Base-by-base conservation (phyloP, 2,888 invertebrate species). In the Dicyrtomina minuta region DNA sequence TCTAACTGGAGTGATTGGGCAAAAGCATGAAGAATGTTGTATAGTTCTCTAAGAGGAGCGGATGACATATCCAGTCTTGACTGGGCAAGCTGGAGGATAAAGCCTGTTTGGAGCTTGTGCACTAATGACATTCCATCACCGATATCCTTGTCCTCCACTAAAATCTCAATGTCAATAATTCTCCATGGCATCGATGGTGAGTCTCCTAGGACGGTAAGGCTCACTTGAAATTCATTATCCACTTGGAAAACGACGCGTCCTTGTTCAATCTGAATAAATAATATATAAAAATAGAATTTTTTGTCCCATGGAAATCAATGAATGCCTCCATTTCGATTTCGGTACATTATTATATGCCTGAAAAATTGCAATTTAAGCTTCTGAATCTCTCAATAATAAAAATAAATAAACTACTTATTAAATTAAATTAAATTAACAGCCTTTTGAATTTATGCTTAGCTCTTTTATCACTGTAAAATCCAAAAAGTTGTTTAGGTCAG, bases 91-190 rank as follows among this genome's bases (percentile, higher is more conserved):
- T 96, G 93, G 79, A 97, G 96, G 66, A 99, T 89, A 83, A 93
- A 96, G 80, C 93, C 89, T 22, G 93, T 88, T 85, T 97, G 98
- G 10, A 96, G 85, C 4, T 91, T 89, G 84, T 99, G 99, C 2
- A 98, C 97, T 68, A 99, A 84, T 0, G 93, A 88, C 83, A 95
- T 95, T 15, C 98, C 98, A 86, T 96, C 96, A 80, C 96, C 96
- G 66, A 96, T 96, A 84, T 98, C 98, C 82, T 91, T 92, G 80
- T 99, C 98, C 81, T 96, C 95, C 2, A 99, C 97, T 15, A 99
- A 85, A 79, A 99, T 91, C 79, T 95, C 93, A 77, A 99, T 91
- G 81, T 96, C 95, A 70, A 99, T 84, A 65, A 99, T 85, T 62
- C 96, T 87, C 98, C 99, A 99, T 0, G 97, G 96, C 68, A 96